These are phyloP conservation scores for Neocrepidodera transversa DNA, from an alignment of 2,888 invertebrate species.

Conservation along the genomic window DNA sequence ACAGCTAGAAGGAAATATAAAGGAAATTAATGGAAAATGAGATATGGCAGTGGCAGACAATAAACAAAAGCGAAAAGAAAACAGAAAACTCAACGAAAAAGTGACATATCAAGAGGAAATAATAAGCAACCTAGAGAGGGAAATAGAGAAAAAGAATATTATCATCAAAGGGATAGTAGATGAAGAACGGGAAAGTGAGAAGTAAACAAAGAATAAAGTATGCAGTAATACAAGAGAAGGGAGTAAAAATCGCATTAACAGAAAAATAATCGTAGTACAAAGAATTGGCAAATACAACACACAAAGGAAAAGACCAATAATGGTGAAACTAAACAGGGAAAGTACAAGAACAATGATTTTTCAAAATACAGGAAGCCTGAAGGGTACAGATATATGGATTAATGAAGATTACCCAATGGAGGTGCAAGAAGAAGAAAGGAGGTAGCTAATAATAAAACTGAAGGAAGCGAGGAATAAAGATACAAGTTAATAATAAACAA, in stretches of 20 bases:
- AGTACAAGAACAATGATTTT: background rate
- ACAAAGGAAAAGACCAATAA: background rate
- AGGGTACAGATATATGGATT: background rate
- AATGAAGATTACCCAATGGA: conserved; percentile 1
- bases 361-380: background rate
- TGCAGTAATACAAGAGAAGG: background rate
- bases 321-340: background rate
- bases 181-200: background rate
- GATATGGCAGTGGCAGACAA: too few species aligned
- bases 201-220: background rate
- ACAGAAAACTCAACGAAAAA: conserved; percentile 1
- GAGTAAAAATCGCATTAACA: background rate
- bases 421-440: background rate
- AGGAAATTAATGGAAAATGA: too few species aligned
- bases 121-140: background rate
- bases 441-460: background rate
- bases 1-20: background rate
- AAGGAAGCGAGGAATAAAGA: conserved; percentile 4
- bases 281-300: background rate
- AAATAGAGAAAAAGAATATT: background rate
- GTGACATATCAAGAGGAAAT: background rate
- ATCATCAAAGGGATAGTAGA: background rate
- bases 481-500: background rate
- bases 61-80: background rate
- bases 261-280: background rate